Percentiles rank a stretch among this genome's conserved stretches.
Conservation (phyloP, 2,888 invertebrate genomes). For the Netelia inedita region DNA sequence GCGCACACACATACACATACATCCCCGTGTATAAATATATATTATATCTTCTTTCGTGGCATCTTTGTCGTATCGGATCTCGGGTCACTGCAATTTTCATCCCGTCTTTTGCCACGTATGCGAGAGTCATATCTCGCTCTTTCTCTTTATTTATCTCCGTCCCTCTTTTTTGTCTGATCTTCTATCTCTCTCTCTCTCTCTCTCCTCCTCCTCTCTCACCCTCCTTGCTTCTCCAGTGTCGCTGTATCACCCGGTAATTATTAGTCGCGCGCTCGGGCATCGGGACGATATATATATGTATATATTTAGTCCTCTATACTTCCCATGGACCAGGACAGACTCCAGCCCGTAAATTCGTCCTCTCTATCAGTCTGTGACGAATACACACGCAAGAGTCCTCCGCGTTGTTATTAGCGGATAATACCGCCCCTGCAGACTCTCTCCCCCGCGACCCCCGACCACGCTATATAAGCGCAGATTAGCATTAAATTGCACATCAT, state of each 20-base stretch:
- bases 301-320: constrained; percentile 19
- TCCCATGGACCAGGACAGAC: constrained; percentile 33
- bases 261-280: constrained; percentile 70
- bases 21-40: background rate
- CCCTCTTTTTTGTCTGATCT: constrained; percentile 26
- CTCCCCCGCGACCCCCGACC: constrained; percentile 30
- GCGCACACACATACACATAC: background rate
- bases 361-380: background rate
- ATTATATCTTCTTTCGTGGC: background rate
- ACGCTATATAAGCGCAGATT: constrained; percentile 70
- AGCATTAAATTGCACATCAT: constrained; percentile 80
- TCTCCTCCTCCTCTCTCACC: constrained; percentile 10
- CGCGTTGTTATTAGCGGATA: constrained; percentile 80
- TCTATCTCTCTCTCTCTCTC: constrained; percentile 35
- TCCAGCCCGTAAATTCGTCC: background rate
- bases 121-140: constrained; percentile 46
- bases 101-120: constrained; percentile 66
- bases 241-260: constrained; percentile 75
- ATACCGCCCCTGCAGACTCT: constrained; percentile 75
- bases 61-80: constrained; percentile 61
- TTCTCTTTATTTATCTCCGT: constrained; percentile 53
- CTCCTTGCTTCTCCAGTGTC: constrained; percentile 47
- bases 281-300: constrained; percentile 7
- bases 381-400: constrained; percentile 25
- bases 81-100: constrained; percentile 76